These are phyloP conservation scores for Eilema depressum DNA, from an alignment of 2,888 invertebrate species.

Conservation along the genomic window DNA sequence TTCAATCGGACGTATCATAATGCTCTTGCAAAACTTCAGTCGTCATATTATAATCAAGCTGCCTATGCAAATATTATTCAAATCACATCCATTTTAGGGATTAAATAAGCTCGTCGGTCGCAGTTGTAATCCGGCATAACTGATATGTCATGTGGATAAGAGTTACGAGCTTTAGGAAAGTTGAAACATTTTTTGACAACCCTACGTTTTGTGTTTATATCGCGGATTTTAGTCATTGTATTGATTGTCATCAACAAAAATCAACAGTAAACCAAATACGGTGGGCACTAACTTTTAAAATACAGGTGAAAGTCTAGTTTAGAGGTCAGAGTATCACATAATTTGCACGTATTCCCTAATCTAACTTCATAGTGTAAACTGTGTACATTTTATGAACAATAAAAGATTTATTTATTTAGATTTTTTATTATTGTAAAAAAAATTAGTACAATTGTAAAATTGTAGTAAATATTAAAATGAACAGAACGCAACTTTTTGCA, in stretches of 20 bases:
- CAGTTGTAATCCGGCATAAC: conserved; percentile 14
- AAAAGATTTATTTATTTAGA: no score
- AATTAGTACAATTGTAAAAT: no score
- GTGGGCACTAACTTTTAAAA: no score
- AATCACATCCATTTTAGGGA: conserved; percentile 10
- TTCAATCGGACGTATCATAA: neutral
- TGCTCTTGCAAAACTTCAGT: neutral
- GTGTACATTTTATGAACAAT: no score
- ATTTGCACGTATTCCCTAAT: no score
- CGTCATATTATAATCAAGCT: conserved; percentile 4
- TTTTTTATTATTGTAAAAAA: no score
- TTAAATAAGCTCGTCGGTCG: conserved; percentile 11
- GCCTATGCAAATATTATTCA: conserved; percentile 13
- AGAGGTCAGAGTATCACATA: no score
- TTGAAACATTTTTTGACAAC: conserved; percentile 5
- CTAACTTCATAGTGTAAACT: no score
- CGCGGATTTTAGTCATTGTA: neutral
- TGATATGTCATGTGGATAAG: conserved; percentile 17
- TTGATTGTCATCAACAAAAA: neutral
- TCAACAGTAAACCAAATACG: no score
- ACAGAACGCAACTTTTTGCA: no score
- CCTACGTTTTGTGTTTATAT: neutral
- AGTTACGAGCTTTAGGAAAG: conserved; percentile 12
- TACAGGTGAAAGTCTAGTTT: no score
- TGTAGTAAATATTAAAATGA: no score